Evolutionary conservation across 2,888 invertebrate genomes (phyloP).

Genomic region (Drosophila hamatofila): DNA sequence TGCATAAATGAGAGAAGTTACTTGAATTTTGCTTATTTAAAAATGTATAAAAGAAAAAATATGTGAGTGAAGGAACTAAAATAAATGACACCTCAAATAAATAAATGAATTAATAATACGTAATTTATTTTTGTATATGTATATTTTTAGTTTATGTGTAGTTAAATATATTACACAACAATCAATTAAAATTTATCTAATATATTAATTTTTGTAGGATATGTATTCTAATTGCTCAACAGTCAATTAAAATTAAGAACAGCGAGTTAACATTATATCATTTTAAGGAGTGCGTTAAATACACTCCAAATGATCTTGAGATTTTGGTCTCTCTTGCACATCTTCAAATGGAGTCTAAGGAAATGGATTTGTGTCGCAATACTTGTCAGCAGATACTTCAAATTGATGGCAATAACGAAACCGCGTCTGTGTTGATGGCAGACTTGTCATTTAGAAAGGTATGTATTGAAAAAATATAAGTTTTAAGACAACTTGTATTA

Average conservation of each 20-base stretch:
- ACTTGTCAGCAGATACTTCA: slow-evolving; percentile 93
- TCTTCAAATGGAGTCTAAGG: slow-evolving; percentile 93
- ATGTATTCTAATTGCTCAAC: slow-evolving; percentile 90
- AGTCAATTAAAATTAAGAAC: slow-evolving; percentile 88
- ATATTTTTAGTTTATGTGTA: too few relatives aligned
- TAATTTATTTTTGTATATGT: too few relatives aligned
- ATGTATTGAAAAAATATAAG: too few relatives aligned
- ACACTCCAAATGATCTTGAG: slow-evolving; percentile 91
- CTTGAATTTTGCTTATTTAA: too few relatives aligned
- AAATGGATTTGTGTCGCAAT: slow-evolving; percentile 94
- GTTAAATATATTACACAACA: too few relatives aligned
- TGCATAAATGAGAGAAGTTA: too few relatives aligned
- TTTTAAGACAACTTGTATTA: too few relatives aligned
- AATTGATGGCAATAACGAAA: slow-evolving; percentile 95
- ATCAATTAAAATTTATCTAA: too few relatives aligned
- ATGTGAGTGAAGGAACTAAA: neutral
- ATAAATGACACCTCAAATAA: neutral
- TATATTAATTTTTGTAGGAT: slow-evolving; percentile 84
- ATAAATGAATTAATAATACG: neutral
- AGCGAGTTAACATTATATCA: slow-evolving; percentile 91
- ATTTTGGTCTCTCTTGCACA: slow-evolving; percentile 91
- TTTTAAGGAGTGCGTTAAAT: slow-evolving; percentile 94
- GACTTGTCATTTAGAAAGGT: slow-evolving; percentile 96
- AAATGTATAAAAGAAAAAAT: neutral
- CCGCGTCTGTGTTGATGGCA: slow-evolving; percentile 98